phyloP scores from a whole-genome alignment of 1,140 invertebrate genomes.

The Bombus balteatus region DNA sequence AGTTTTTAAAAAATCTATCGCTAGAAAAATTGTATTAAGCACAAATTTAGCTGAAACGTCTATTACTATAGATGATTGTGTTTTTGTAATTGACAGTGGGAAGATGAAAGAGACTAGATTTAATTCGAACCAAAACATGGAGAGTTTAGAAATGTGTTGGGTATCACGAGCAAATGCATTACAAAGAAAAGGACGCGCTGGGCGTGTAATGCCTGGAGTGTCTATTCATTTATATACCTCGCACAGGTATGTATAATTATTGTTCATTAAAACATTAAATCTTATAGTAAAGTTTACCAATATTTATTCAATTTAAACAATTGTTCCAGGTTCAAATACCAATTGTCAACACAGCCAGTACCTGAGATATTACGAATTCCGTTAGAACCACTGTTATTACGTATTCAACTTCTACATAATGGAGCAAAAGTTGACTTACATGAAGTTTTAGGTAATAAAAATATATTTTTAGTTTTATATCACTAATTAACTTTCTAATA shows the following conservation, averaged over 20 bases:
- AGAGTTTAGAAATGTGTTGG: constrained; percentile 91
- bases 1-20: constrained; percentile 86
- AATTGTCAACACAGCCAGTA: constrained; percentile 87
- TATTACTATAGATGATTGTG: constrained; percentile 96
- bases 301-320: background rate
- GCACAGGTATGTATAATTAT: constrained; percentile 81
- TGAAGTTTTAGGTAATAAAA: constrained; percentile 85
- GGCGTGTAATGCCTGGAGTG: constrained; percentile 93
- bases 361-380: constrained; percentile 94
- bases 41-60: constrained; percentile 98
- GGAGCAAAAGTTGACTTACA: constrained; percentile 86
- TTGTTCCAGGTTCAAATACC: constrained; percentile 82
- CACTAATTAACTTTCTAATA: constrained; percentile 13
- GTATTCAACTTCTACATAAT: constrained; percentile 92
- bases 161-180: constrained; percentile 91
- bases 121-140: constrained; percentile 93
- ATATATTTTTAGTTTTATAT: constrained; percentile 45
- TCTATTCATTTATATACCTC: constrained; percentile 92
- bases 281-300: background rate
- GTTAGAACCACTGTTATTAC: constrained; percentile 93
- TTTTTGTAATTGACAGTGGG: constrained; percentile 95
- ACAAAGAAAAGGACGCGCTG: constrained; percentile 93
- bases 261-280: background rate
- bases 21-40: constrained; percentile 94
- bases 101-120: constrained; percentile 95